These are phyloP conservation scores for Callospermophilus lateralis DNA, from an alignment of 2,113 vertebrate species.

Conservation along the genomic window DNA sequence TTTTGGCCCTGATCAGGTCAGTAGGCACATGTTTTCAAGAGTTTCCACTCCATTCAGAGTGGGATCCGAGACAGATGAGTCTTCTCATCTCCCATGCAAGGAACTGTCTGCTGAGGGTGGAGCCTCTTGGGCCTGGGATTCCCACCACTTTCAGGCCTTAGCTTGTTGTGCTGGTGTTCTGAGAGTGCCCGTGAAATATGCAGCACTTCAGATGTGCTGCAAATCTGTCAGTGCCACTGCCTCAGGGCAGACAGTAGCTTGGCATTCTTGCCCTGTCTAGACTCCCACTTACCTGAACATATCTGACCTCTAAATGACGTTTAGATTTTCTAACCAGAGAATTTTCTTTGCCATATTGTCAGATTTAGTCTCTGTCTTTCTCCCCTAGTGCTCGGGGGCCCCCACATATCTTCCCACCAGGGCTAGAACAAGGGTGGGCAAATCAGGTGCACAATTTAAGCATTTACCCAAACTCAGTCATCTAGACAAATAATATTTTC, in stretches of 20 bases:
- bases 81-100: not conserved
- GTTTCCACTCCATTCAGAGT: not conserved
- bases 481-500: not conserved
- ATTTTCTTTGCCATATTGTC: not conserved
- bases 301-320: not conserved
- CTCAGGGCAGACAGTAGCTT: not conserved
- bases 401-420: not conserved
- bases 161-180: not conserved
- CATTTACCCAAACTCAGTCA: not conserved
- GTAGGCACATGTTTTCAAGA: not conserved
- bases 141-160: not conserved
- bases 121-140: not conserved
- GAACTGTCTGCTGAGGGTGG: not conserved
- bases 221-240: not conserved
- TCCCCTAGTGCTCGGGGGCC: rapidly evolving
- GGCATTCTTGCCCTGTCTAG: not conserved
- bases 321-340: not conserved
- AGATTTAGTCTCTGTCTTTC: not conserved
- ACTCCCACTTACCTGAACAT: not conserved
- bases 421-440: not conserved
- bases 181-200: not conserved
- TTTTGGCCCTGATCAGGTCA: no score
- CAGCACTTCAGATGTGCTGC: no score
- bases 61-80: not conserved
- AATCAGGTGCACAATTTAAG: not conserved